phyloP scores from a whole-genome alignment of 2,797 vertebrate genomes.

The Acanthiza pusilla region DNA sequence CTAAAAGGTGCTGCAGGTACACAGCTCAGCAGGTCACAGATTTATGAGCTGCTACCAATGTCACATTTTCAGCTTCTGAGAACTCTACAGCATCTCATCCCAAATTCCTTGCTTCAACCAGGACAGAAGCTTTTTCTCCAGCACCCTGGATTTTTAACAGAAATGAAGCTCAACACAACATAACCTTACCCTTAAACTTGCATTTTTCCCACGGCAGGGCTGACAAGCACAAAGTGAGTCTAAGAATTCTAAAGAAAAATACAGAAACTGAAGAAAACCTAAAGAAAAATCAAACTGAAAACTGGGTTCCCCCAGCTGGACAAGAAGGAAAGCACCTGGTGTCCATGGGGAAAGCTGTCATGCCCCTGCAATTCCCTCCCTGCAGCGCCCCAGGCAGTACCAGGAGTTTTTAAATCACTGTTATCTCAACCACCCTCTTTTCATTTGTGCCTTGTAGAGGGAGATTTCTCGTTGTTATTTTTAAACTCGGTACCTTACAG shows the following conservation, averaged over 20 bases:
- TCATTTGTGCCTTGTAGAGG: neutral
- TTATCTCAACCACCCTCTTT: neutral
- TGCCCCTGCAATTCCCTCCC: neutral
- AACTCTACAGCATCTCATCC: neutral
- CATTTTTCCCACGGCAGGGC: neutral
- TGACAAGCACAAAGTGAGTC: neutral
- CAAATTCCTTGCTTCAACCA: neutral
- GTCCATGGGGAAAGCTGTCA: neutral
- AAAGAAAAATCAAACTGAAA: neutral
- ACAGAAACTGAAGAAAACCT: neutral
- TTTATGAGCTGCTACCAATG: rapidly evolving
- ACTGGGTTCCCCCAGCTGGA: neutral
- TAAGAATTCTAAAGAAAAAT: neutral
- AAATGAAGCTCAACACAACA: neutral
- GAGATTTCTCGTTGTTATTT: neutral
- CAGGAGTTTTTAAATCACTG: constrained; percentile 3
- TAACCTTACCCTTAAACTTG: neutral
- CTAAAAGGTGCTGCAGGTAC: neutral
- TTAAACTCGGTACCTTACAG: neutral
- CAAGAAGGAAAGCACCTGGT: neutral
- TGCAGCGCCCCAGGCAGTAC: neutral
- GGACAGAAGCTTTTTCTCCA: neutral
- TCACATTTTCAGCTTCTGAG: neutral
- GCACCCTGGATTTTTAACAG: neutral
- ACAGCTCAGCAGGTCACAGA: neutral